Conservation (phyloP, 2,888 invertebrate genomes). For the Caradrina kadenii region DNA sequence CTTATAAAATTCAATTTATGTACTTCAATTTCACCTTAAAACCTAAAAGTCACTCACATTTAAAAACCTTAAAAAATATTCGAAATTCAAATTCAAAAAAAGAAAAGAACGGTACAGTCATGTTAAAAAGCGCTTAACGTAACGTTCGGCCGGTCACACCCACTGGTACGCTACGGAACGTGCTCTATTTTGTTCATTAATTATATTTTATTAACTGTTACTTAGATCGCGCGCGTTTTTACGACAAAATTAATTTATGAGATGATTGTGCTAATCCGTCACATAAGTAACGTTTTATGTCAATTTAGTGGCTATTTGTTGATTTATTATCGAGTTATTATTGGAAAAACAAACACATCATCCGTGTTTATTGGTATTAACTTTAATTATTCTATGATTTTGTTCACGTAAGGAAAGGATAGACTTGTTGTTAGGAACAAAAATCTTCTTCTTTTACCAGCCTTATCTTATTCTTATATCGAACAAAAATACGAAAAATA, state of each 20-base stretch:
- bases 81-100: conserved; percentile 43
- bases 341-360: conserved; percentile 25
- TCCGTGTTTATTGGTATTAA: neutral
- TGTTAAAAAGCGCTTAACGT: conserved; percentile 75
- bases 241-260: conserved; percentile 52
- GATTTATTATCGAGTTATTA: conserved; percentile 40
- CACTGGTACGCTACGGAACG: conserved; percentile 56
- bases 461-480: too few species aligned
- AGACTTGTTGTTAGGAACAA: neutral
- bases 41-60: conserved; percentile 28
- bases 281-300: conserved; percentile 36
- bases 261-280: conserved; percentile 49
- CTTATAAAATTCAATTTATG: conserved; percentile 20
- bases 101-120: conserved; percentile 63
- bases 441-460: too few species aligned
- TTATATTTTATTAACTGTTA: conserved; percentile 44
- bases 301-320: conserved; percentile 30
- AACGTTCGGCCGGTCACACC: conserved; percentile 65
- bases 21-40: neutral
- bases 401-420: neutral
- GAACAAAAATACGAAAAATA: neutral
- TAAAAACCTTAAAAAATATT: conserved; percentile 44
- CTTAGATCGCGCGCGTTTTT: conserved; percentile 28
- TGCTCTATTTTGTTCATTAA: conserved; percentile 61
- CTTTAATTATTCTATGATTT: neutral